These are phyloP conservation scores for Drosophila malerkotliana DNA, from an alignment of 1,140 invertebrate genomes.

Conservation along the genomic window DNA sequence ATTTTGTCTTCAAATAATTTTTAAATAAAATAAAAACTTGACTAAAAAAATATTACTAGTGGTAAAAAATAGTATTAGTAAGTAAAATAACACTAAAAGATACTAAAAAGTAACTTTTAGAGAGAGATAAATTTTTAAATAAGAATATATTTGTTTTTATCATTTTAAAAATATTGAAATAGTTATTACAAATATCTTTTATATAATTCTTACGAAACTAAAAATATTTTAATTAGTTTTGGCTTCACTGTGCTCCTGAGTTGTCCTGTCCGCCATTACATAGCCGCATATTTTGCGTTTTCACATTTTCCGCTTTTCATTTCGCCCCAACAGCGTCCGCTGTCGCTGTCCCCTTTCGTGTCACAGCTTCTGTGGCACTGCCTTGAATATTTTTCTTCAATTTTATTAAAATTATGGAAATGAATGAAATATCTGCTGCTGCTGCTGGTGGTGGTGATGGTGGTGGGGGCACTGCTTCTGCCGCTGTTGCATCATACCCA, in stretches of 20 bases:
- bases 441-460: neutral
- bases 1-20: too few species aligned
- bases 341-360: constrained; percentile 1
- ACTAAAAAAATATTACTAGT: too few species aligned
- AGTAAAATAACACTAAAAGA: too few species aligned
- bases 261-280: constrained; percentile 28
- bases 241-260: constrained; percentile 26
- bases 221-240: too few species aligned
- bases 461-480: neutral
- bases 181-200: too few species aligned
- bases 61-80: neutral
- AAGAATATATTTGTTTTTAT: too few species aligned
- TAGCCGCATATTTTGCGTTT: constrained; percentile 67
- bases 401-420: constrained; percentile 83
- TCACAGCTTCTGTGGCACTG: constrained; percentile 40
- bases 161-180: too few species aligned
- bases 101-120: too few species aligned
- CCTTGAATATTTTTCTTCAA: constrained; percentile 82
- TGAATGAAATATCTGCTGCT: constrained; percentile 72
- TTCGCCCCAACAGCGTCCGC: constrained; percentile 37
- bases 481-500: neutral
- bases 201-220: too few species aligned
- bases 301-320: constrained; percentile 57
- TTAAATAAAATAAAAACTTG: too few species aligned
- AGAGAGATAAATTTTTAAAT: too few species aligned